Base-by-base conservation (phyloP, 1,140 invertebrate genomes). In the Aricia agestis region DNA sequence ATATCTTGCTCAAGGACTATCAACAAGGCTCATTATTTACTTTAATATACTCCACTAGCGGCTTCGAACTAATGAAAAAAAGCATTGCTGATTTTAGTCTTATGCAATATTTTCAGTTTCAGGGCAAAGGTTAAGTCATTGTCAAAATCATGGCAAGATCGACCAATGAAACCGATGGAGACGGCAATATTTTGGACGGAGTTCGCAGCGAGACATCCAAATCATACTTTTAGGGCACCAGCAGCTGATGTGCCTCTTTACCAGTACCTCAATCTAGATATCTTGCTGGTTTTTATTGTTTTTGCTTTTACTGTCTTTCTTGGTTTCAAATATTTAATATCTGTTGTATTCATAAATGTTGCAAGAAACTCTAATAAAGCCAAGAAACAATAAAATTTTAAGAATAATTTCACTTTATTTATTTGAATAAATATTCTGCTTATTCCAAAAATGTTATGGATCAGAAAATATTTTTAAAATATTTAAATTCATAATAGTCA, bases 311-410 rank as follows among this genome's bases (percentile, higher is more conserved):
- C 6, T 18, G n/a, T 59, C n/a, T 59, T 1, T 15, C n/a, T 59
- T 59, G 15, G 15, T 59, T 59, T 59, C n/a, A 59, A 59, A n/a
- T 59, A 7, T 59, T 59, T 59, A 18, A 19, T 59, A 59, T 59
- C 18, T 59, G 0, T 59, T 18, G 58, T 59, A 52, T 52, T 52
- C 45, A 52, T 15, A 13, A 15, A 15, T 52, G 45, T 52, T 15
- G 45, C 6, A 9, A 42, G 11, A 13, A 52, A 52, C 7, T 13
- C 45, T 52, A 13, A 52, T 11, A 52, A 52, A 52, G 2, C 45
- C 45, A 52, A 52, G 13, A 52, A 52, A 52, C 45, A 52, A 52
- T 52, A 52, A 52, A 52, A 9, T 52, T 52, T 15, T 52, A 9
- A 15, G 11, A 52, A 13, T 52, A 52, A 9, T 36, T 36, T 9